Evolutionary conservation across 2,888 invertebrate genomes (phyloP).

Genomic region (Leptothorax acervorum): DNA sequence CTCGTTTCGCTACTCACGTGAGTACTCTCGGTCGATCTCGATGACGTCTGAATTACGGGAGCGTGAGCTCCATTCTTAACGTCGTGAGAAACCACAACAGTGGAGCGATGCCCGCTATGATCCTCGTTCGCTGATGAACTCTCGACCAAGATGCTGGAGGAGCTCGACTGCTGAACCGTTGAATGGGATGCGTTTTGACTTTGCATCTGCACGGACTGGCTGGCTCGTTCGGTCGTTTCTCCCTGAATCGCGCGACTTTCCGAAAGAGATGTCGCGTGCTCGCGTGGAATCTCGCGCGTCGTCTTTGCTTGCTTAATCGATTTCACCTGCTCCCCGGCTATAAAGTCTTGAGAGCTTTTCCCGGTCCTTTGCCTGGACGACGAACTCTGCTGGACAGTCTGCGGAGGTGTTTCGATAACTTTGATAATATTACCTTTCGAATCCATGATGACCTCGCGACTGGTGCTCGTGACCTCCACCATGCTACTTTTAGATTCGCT

Average conservation of each 20-base stretch:
- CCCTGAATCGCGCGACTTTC: conserved; percentile 11
- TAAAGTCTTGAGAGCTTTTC: conserved; percentile 76
- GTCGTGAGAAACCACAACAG: conserved; percentile 10
- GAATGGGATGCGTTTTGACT: conserved; percentile 64
- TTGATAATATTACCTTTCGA: conserved; percentile 81
- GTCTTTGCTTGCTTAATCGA: conserved; percentile 60
- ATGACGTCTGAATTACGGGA: conserved; percentile 60
- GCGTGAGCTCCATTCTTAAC: conserved; percentile 6
- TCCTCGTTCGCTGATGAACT: conserved; percentile 67
- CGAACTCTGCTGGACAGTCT: conserved; percentile 61
- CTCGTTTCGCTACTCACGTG: conserved; percentile 73
- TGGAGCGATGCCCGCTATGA: conserved; percentile 46
- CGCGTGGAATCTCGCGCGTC: not conserved
- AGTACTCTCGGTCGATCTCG: conserved; percentile 72
- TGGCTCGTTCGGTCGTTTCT: not conserved
- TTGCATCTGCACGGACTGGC: conserved; percentile 46
- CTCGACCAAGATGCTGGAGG: conserved; percentile 65
- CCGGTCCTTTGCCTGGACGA: conserved; percentile 66
- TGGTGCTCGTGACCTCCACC: conserved; percentile 78
- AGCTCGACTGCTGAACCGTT: conserved; percentile 62
- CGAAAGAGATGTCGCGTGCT: conserved; percentile 11
- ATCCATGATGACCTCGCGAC: conserved; percentile 81
- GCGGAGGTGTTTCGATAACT: conserved; percentile 76
- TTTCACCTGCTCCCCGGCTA: conserved; percentile 74
- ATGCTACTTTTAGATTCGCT: conserved; percentile 78